Percentiles rank a stretch among this genome's conserved stretches.
Evolutionary conservation across 2,113 vertebrate genomes (phyloP).

Genomic region (Sprattus sprattus): DNA sequence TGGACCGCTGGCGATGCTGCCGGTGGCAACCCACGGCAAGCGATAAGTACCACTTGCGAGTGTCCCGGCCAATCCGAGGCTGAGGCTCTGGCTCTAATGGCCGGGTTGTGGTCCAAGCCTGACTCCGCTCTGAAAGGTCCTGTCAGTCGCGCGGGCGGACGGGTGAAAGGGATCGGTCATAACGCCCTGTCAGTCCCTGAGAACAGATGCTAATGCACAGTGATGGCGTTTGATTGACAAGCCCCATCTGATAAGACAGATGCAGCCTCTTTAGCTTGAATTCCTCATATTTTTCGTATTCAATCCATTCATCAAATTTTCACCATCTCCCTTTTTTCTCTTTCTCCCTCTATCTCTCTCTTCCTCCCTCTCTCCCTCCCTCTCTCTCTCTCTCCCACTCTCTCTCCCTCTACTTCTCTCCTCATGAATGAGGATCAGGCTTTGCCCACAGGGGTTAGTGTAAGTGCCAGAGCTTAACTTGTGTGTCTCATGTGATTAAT

Average conservation of each 20-base stretch:
- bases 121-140: not conserved
- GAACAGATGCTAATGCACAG: not conserved
- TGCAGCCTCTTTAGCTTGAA: not conserved
- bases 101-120: not conserved
- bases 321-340: not conserved
- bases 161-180: slow-evolving; percentile 20
- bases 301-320: not conserved
- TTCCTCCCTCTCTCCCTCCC: not conserved
- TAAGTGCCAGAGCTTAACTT: slow-evolving; percentile 19
- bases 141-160: not conserved
- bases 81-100: slow-evolving; percentile 18
- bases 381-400: not conserved
- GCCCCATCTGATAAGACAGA: slow-evolving; percentile 11
- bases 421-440: slow-evolving; percentile 13
- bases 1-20: not conserved
- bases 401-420: not conserved
- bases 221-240: slow-evolving; percentile 21
- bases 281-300: slow-evolving; percentile 16
- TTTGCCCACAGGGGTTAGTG: slow-evolving; percentile 19
- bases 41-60: slow-evolving; percentile 24
- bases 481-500: slow-evolving; percentile 17
- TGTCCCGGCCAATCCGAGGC: not conserved
- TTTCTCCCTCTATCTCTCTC: not conserved
- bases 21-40: not conserved
- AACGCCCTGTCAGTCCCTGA: slow-evolving; percentile 10